These are phyloP conservation scores for Tenrec ecaudatus DNA, from an alignment of 2,113 vertebrate genomes.

Conservation along the genomic window DNA sequence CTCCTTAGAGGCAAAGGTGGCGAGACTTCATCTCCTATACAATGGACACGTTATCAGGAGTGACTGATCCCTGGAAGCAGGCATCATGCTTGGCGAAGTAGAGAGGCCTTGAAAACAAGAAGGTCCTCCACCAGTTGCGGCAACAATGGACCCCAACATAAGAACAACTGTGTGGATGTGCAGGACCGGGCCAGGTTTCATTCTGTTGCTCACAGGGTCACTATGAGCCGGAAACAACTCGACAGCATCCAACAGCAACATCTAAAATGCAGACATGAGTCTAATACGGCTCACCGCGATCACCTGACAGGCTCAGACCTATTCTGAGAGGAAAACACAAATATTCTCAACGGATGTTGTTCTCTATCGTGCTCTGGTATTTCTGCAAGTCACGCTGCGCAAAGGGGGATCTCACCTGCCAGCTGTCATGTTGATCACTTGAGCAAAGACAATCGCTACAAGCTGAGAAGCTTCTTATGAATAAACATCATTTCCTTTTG, in stretches of 20 bases:
- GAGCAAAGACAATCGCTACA: neutral
- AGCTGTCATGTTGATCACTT: neutral
- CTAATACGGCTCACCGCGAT: conserved; percentile 22
- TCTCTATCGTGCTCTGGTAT: neutral
- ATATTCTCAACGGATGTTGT: neutral
- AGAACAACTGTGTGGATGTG: too few relatives aligned
- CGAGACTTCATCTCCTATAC: too few relatives aligned
- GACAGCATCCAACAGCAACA: neutral
- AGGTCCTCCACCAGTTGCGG: too few relatives aligned
- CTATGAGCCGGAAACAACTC: too few relatives aligned
- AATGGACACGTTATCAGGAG: too few relatives aligned
- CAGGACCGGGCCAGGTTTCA: too few relatives aligned
- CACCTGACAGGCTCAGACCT: neutral
- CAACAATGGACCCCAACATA: too few relatives aligned
- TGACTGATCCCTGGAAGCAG: too few relatives aligned
- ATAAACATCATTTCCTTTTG: neutral
- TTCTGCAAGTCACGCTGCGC: neutral
- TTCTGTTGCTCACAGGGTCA: too few relatives aligned
- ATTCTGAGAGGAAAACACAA: neutral
- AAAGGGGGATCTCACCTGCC: neutral
- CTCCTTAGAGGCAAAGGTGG: too few relatives aligned
- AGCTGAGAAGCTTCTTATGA: neutral
- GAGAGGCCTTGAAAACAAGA: too few relatives aligned
- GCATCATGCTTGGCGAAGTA: too few relatives aligned
- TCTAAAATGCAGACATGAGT: neutral